Evolutionary conservation across 1,140 invertebrate species (phyloP), one percentile per base, ranked within the genome.

Genomic region (Spodoptera frugiperda): DNA sequence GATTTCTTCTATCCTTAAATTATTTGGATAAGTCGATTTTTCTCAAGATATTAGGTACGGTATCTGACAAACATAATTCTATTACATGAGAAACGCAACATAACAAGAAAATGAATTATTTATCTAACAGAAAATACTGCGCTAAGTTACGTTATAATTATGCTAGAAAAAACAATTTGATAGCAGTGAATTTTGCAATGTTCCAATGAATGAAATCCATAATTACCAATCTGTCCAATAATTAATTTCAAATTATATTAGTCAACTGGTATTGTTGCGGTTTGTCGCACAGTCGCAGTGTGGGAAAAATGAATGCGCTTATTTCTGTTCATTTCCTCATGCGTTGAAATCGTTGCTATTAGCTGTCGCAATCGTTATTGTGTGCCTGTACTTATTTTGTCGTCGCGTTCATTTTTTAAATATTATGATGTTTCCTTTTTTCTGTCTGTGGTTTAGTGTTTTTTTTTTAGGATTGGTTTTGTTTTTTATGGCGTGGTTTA

Each of bases 261-360:
- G 55, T 59, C 55, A 59, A 67, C 14, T 0, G 46, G 17, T 25
- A 67, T 67, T 67, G 63, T 67, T 49, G 15, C 15, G 44, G 30
- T 46, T 67, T 67, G 46, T 67, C 63, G 63, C 46, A 48, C 63
- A 49, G 17, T 30, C 33, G 15, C 65, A 15, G 39, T 67, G 73
- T 77, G 76, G 65, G 65, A 70, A 70, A 61, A 21, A 21, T 33
- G 44, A 48, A 67, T 67, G 46, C 39, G 54, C 54, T 51, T 76
- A 55, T 51, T 76, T 67, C 15, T 46, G 14, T 59, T 54, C 53
- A 57, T 76, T 76, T 76, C 53, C 61, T 67, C 51, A 76, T 76
- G 33, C 39, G 4, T 39, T 54, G 63, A 51, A 33, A 67, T 57
- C 39, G 63, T 33, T 55, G 74, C 54, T n/a, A 76, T 67, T 53